Conservation (phyloP, 2,113 vertebrate genomes). For the Uropsilus gracilis region DNA sequence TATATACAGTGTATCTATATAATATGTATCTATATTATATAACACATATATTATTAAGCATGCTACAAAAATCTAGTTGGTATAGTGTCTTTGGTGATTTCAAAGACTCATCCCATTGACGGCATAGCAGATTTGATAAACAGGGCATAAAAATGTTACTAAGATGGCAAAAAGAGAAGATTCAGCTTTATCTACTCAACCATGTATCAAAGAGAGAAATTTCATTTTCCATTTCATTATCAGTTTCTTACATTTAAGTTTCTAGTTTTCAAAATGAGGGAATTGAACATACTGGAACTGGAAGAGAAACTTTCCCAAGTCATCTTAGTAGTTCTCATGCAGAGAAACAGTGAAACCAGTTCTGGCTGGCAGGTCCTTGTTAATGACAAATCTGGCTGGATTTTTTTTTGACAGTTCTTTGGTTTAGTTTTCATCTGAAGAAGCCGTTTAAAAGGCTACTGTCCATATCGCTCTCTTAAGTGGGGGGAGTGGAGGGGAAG, state of each 20-base stretch:
- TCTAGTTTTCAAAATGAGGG: slow-evolving; percentile 36
- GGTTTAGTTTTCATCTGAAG: slow-evolving; percentile 47
- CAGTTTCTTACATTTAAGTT: neutral
- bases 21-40: neutral
- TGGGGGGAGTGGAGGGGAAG: neutral
- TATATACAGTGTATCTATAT: neutral
- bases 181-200: neutral
- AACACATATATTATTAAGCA: neutral
- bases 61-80: slow-evolving; percentile 14
- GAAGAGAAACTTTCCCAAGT: neutral
- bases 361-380: slow-evolving; percentile 35
- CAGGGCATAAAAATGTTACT: neutral
- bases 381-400: neutral
- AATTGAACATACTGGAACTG: neutral
- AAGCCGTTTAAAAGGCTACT: slow-evolving; percentile 37
- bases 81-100: slow-evolving; percentile 5
- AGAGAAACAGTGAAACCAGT: neutral
- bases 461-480: slow-evolving; percentile 48
- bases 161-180: neutral
- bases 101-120: neutral
- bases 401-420: neutral
- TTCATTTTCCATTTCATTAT: neutral
- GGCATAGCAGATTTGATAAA: slow-evolving; percentile 23
- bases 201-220: neutral
- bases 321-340: neutral